Percentiles rank a stretch among this genome's conserved stretches.
Evolutionary conservation across 2,888 invertebrate species (phyloP).

Genomic region (Saturnia japonica): DNA sequence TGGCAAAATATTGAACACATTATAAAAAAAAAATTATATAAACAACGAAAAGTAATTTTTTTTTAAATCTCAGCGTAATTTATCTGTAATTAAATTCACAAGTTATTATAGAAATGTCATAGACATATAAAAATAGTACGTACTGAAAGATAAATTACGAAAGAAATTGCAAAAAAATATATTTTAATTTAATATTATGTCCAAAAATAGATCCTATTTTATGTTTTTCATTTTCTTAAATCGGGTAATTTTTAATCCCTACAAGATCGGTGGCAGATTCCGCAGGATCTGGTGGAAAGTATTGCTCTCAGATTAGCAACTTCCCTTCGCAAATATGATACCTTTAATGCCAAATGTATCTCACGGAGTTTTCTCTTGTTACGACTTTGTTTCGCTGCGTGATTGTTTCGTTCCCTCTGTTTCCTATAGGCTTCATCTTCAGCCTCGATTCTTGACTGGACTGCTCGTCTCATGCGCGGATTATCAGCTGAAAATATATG

Average conservation of each 20-base stretch:
- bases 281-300: constrained; percentile 44
- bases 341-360: constrained; percentile 94
- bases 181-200: background rate
- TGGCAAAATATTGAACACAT: background rate
- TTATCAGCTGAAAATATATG: constrained; percentile 67
- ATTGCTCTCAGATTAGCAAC: constrained; percentile 49
- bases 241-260: constrained; percentile 21
- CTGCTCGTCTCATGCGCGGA: constrained; percentile 85
- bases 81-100: background rate
- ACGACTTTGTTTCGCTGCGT: constrained; percentile 96
- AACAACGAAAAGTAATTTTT: background rate
- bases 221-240: background rate
- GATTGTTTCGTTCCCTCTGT: constrained; percentile 94
- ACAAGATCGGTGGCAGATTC: constrained; percentile 42
- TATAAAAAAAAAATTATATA: background rate
- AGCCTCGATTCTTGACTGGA: constrained; percentile 49
- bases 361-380: constrained; percentile 95
- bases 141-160: constrained; percentile 1
- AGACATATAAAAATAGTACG: background rate
- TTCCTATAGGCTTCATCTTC: constrained; percentile 93
- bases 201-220: background rate
- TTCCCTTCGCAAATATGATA: constrained; percentile 85
- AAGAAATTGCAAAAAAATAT: background rate
- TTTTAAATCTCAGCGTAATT: background rate
- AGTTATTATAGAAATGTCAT: background rate